Percentiles rank a stretch among this genome's conserved stretches.
Evolutionary conservation across 2,113 vertebrate genomes (phyloP).

Genomic region (Mellivora capensis): DNA sequence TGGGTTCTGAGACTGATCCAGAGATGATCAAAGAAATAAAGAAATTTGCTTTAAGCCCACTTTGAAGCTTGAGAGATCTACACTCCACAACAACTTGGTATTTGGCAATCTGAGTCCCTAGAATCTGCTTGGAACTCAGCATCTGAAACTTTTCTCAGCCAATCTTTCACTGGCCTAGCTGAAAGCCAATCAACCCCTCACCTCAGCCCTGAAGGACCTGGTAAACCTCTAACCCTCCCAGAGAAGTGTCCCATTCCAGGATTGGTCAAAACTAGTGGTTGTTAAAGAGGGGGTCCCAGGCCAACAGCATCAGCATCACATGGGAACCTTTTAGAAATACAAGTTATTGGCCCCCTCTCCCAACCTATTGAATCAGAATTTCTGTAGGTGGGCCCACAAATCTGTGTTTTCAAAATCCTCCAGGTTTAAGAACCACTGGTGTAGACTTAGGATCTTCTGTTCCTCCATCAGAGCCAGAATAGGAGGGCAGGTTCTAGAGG

Average conservation of each 20-base stretch:
- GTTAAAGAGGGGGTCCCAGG: neutral
- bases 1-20: neutral
- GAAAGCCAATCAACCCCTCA: neutral
- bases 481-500: neutral
- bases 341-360: neutral
- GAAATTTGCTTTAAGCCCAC: neutral
- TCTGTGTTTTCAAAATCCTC: neutral
- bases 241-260: neutral
- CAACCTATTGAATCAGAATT: neutral
- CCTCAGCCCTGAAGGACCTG: neutral
- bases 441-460: neutral
- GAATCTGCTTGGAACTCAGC: neutral
- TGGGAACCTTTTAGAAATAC: neutral
- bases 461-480: neutral
- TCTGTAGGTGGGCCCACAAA: neutral
- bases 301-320: neutral
- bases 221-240: neutral
- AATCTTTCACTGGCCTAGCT: neutral
- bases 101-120: neutral
- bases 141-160: neutral
- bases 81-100: neutral
- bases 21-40: neutral
- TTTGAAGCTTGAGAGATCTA: neutral
- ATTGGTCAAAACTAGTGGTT: neutral
- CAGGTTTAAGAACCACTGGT: neutral